Evolutionary conservation across 2,888 invertebrate genomes (phyloP), one percentile per base, ranked within the genome.

Genomic region (Smittia sp.): DNA sequence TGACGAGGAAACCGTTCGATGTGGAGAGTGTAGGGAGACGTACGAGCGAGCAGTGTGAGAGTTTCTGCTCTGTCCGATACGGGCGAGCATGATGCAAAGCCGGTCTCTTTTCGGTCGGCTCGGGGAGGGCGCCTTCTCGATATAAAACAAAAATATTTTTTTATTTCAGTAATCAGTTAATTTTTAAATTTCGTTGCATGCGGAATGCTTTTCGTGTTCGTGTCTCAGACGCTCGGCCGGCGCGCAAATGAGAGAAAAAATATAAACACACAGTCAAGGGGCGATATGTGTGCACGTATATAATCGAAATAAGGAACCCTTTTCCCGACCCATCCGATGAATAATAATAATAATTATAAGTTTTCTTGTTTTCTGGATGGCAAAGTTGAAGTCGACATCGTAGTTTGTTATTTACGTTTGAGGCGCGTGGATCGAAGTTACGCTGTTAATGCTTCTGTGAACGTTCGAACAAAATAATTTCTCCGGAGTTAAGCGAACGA

Each of bases 331-430:
- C 58, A 18, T 20, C 22, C 58, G 58, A 13, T 22, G 58, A 58
- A 58, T 22, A 58, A 58, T 15, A 46, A 46, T 46, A 46, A 46
- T 58, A 58, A 58, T 58, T 58, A 58, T 58, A 58, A 58, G 58
- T 22, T 46, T 58, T 58, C 58, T 58, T 58, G 58, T 58, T 58
- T 32, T 58, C 58, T 58, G 46, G 58, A 58, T 58, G 58, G 58
- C n/a, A 9, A 22, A 58, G 13, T 13, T 46, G 46, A 46, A 46
- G 46, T 58, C 58, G 22, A 58, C 9, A 13, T 22, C 18, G 68
- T 38, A 68, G 68, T 68, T 46, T 41, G 41, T 68, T 68, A 24
- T 67, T 67, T 67, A 41, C 41, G 46, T 68, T 68, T 68, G 68
- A 46, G 41, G 68, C 68, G 68, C 68, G 46, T 38, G 46, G 68